phyloP scores from a whole-genome alignment of 2,888 invertebrate genomes.

The Lysandra bellargus region DNA sequence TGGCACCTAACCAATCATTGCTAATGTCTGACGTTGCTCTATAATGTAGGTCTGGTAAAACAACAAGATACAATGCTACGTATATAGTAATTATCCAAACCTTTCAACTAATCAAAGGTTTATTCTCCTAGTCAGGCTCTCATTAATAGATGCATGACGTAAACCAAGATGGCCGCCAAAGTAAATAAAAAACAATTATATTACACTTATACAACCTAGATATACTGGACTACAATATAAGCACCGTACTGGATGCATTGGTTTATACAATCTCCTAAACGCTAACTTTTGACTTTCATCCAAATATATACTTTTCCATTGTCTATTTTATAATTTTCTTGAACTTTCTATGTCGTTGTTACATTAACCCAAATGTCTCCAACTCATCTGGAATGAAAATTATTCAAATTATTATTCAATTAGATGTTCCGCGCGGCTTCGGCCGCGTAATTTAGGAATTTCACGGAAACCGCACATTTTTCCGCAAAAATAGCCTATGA shows the following conservation, averaged over 20 bases:
- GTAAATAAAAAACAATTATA: conserved; percentile 27
- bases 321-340: conserved; percentile 43
- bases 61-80: no score
- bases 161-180: conserved; percentile 17
- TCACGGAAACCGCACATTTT: no score
- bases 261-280: conserved; percentile 38
- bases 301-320: conserved; percentile 34
- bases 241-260: conserved; percentile 64
- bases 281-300: conserved; percentile 37
- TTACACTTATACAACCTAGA: conserved; percentile 25
- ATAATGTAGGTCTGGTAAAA: no score
- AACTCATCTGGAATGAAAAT: conserved; percentile 61
- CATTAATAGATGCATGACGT: background rate
- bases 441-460: no score
- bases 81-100: no score
- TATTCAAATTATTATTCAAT: no score
- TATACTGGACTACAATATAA: conserved; percentile 28
- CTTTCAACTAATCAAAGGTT: no score
- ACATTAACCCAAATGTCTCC: conserved; percentile 61
- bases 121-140: background rate
- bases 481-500: no score
- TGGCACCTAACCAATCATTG: no score
- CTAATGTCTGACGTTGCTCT: no score
- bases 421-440: no score
- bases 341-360: conserved; percentile 49